phyloP scores from a whole-genome alignment of 2,797 vertebrate genomes.

The Sebastes variabilis region DNA sequence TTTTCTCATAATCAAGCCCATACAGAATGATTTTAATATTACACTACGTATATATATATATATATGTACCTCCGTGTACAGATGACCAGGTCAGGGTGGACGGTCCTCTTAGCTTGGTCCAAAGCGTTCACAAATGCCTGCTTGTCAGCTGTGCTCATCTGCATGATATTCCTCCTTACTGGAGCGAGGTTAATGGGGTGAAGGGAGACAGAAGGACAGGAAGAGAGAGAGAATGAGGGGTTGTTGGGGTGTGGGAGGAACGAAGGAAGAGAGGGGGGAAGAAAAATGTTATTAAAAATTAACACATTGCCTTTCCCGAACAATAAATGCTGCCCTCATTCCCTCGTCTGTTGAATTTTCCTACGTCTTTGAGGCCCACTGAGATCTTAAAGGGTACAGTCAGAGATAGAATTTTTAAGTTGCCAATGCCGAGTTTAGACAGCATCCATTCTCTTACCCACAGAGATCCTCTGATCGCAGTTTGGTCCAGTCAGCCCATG shows the following conservation, averaged over 20 bases:
- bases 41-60: neutral
- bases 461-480: slow-evolving; percentile 85
- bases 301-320: slow-evolving; percentile 27
- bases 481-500: slow-evolving; percentile 87
- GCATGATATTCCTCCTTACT: slow-evolving; percentile 92
- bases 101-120: slow-evolving; percentile 89
- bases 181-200: slow-evolving; percentile 22
- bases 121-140: slow-evolving; percentile 86
- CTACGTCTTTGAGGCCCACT: neutral
- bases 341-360: slow-evolving; percentile 4
- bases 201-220: neutral
- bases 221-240: neutral
- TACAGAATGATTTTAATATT: neutral
- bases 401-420: slow-evolving; percentile 4
- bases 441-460: slow-evolving; percentile 83
- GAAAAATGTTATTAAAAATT: slow-evolving; percentile 44
- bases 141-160: slow-evolving; percentile 86
- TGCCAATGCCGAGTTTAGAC: neutral
- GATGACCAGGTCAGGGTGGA: slow-evolving; percentile 93
- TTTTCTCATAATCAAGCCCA: neutral
- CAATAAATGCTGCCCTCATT: slow-evolving; percentile 27
- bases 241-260: slow-evolving; percentile 1
- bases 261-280: neutral
- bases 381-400: slow-evolving; percentile 4
- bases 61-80: slow-evolving; percentile 84